These are phyloP conservation scores for Hippoglossus hippoglossus DNA, from an alignment of 2,797 vertebrate species.

Conservation along the genomic window DNA sequence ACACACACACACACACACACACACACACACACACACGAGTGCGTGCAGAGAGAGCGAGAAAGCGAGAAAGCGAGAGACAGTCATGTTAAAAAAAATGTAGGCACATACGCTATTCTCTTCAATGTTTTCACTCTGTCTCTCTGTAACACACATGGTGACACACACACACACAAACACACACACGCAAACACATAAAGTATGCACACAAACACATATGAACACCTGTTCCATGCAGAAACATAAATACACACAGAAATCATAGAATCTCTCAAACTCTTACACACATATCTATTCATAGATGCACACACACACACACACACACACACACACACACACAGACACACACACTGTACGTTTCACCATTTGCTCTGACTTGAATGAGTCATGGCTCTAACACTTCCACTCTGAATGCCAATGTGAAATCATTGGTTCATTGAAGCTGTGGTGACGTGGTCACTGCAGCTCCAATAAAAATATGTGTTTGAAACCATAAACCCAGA, in stretches of 20 bases:
- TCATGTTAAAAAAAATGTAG: conserved; percentile 26
- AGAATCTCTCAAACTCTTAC: not conserved
- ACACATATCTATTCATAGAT: not conserved
- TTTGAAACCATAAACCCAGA: not conserved
- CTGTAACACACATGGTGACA: conserved; percentile 17
- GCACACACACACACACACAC: not conserved
- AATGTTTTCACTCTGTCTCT: conserved; percentile 13
- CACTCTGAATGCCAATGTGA: conserved; percentile 28
- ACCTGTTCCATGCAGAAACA: not conserved
- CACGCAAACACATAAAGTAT: not conserved
- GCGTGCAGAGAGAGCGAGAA: conserved; percentile 6
- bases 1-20: not conserved
- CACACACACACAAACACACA: not conserved
- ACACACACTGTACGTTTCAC: not conserved
- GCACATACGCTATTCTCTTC: not conserved
- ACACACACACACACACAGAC: not conserved
- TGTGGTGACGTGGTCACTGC: not conserved
- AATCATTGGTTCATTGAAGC: conserved; percentile 33
- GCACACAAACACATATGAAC: conserved; percentile 2
- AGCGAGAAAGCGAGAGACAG: conserved; percentile 1
- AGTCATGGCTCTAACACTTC: conserved; percentile 42
- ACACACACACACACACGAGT: conserved; percentile 10
- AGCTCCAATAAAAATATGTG: not conserved
- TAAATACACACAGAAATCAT: conserved; percentile 2
- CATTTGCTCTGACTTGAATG: conserved; percentile 46